A percentile compares a stretch with the other conserved stretches of the same genome.
Evolutionary conservation across 2,888 invertebrate genomes (phyloP).

Genomic region (Amiota minor): DNA sequence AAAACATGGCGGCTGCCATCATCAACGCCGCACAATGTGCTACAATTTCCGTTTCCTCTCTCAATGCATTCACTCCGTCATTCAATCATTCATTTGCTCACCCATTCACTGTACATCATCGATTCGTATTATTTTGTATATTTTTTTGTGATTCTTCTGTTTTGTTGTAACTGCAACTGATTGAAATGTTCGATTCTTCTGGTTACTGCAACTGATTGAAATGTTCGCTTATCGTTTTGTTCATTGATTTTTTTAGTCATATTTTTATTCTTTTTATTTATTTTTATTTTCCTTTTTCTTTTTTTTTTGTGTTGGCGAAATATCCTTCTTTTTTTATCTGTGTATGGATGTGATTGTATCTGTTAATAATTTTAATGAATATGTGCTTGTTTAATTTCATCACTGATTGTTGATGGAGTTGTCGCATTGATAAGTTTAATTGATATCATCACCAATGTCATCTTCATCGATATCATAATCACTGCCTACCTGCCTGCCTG

Average conservation of each 20-base stretch:
- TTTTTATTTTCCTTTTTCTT: slow-evolving; percentile 33
- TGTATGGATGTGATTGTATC: slow-evolving; percentile 27
- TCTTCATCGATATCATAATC: slow-evolving; percentile 34
- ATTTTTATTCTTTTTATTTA: no score
- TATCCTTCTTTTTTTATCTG: not conserved
- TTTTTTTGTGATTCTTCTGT: slow-evolving; percentile 1
- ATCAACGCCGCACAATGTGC: slow-evolving; percentile 51
- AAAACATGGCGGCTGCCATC: slow-evolving; percentile 34
- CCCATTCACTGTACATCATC: slow-evolving; percentile 37
- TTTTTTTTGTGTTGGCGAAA: slow-evolving; percentile 31
- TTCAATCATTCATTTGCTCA: not conserved
- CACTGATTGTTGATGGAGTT: slow-evolving; percentile 28
- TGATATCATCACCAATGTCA: slow-evolving; percentile 36
- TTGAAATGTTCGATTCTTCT: slow-evolving; percentile 5
- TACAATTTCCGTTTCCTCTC: slow-evolving; percentile 64
- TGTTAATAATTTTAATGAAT: slow-evolving; percentile 39
- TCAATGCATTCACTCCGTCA: slow-evolving; percentile 34
- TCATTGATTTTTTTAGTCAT: slow-evolving; percentile 4
- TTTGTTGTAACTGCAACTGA: not conserved
- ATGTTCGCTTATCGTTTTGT: slow-evolving; percentile 3
- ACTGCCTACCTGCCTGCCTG: not conserved
- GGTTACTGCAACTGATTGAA: slow-evolving; percentile 25
- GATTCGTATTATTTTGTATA: slow-evolving; percentile 43
- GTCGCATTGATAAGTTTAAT: slow-evolving; percentile 31
- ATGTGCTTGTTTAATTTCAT: slow-evolving; percentile 36